Evolutionary conservation across 2,113 vertebrate genomes (phyloP).

Genomic region (Hippocampus mohnikei): DNA sequence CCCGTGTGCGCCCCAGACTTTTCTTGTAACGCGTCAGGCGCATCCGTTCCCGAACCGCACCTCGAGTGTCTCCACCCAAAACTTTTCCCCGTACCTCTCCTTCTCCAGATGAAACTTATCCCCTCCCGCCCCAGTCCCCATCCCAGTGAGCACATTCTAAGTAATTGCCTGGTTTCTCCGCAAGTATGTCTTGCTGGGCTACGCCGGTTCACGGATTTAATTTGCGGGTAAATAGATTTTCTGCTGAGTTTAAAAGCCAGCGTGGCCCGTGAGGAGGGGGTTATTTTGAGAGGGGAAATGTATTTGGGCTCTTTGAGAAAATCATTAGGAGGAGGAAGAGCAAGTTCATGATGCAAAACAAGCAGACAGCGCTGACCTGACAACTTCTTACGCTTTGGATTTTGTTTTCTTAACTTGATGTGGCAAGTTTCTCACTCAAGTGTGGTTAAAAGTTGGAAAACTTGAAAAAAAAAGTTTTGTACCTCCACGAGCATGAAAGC

Average conservation of each 20-base stretch:
- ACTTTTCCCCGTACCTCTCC: slow-evolving; percentile 48
- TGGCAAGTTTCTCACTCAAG: slow-evolving; percentile 5
- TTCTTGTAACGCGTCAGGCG: slow-evolving; percentile 11
- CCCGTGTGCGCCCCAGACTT: slow-evolving; percentile 15
- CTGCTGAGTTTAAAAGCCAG: slow-evolving; percentile 67
- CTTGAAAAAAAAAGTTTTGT: background rate
- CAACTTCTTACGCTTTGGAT: slow-evolving; percentile 18
- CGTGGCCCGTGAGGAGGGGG: slow-evolving; percentile 45
- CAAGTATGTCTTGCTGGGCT: slow-evolving; percentile 40
- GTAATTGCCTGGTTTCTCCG: slow-evolving; percentile 64
- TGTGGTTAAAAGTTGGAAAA: slow-evolving; percentile 7
- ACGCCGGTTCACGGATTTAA: slow-evolving; percentile 53
- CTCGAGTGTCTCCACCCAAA: slow-evolving; percentile 8
- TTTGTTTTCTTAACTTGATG: slow-evolving; percentile 4
- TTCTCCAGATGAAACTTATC: slow-evolving; percentile 55
- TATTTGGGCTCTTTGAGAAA: slow-evolving; percentile 27
- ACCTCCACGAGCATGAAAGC: too few relatives aligned
- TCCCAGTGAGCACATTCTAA: slow-evolving; percentile 53
- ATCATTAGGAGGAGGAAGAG: slow-evolving; percentile 43
- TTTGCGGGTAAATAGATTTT: slow-evolving; percentile 69
- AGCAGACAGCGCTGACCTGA: slow-evolving; percentile 38
- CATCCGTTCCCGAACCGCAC: slow-evolving; percentile 1
- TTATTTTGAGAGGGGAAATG: slow-evolving; percentile 30
- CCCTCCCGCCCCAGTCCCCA: background rate
- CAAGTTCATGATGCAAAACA: slow-evolving; percentile 39